Evolutionary conservation across 1,140 invertebrate species (phyloP).

Genomic region (Caenorhabditis tropicalis): DNA sequence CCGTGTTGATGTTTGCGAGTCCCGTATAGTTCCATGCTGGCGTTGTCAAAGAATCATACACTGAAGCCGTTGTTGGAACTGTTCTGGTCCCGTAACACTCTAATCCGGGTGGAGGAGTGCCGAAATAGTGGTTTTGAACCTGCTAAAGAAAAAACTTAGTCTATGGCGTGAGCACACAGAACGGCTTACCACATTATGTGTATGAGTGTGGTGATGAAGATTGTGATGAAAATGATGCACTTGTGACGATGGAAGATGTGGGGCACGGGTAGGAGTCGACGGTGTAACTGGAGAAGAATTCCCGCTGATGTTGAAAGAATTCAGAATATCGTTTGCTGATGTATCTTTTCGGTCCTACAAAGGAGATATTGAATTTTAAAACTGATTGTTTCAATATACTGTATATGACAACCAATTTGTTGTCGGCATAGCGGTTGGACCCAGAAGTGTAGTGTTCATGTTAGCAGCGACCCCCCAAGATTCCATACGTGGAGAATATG

Average conservation of each 20-base stretch:
- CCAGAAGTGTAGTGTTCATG: not conserved
- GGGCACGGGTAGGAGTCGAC: not conserved
- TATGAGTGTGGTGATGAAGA: constrained; percentile 46
- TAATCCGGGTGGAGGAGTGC: constrained; percentile 1
- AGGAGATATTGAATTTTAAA: not conserved
- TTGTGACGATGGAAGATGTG: not conserved
- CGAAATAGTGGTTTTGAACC: constrained; percentile 45
- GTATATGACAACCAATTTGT: not conserved
- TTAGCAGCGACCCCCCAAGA: not conserved
- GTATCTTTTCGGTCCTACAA: not conserved
- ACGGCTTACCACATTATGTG: constrained; percentile 38
- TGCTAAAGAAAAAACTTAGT: not conserved
- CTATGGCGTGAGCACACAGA: not conserved
- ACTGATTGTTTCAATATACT: not conserved
- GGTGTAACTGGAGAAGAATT: not conserved
- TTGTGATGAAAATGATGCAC: constrained; percentile 44
- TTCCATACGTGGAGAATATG: constrained; percentile 2
- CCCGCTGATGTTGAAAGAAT: not conserved
- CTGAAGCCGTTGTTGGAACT: not conserved
- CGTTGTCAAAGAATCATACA: not conserved
- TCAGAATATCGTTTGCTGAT: not conserved
- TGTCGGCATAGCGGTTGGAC: not conserved
- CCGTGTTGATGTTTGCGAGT: not conserved
- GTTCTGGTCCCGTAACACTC: not conserved
- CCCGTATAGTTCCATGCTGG: constrained; percentile 3